These are phyloP conservation scores for Leptura quadrifasciata DNA, from an alignment of 2,888 invertebrate species.

Conservation along the genomic window DNA sequence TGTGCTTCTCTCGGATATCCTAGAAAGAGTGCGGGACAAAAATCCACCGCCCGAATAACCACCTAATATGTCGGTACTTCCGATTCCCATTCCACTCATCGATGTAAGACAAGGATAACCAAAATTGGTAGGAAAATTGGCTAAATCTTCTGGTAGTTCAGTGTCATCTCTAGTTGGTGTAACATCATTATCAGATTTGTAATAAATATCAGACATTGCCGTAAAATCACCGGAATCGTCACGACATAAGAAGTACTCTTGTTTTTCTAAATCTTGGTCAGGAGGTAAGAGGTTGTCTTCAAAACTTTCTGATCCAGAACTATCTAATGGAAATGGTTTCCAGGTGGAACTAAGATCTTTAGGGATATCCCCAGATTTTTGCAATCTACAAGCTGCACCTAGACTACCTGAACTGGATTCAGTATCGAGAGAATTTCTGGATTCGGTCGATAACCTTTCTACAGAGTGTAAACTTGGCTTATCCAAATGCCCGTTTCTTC, in stretches of 20 bases:
- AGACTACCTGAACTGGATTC: slow-evolving; percentile 86
- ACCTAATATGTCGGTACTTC: slow-evolving; percentile 81
- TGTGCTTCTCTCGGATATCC: slow-evolving; percentile 92
- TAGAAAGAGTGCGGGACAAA: slow-evolving; percentile 85
- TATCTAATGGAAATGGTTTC: slow-evolving; percentile 89
- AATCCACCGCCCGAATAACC: slow-evolving; percentile 78
- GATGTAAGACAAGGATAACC: slow-evolving; percentile 81
- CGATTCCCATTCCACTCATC: slow-evolving; percentile 76
- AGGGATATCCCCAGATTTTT: slow-evolving; percentile 76
- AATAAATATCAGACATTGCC: slow-evolving; percentile 67
- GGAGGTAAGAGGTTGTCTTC: slow-evolving; percentile 90
- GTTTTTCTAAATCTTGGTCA: slow-evolving; percentile 78
- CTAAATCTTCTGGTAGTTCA: slow-evolving; percentile 85
- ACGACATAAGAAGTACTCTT: slow-evolving; percentile 72
- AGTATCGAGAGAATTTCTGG: slow-evolving; percentile 83
- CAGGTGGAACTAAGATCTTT: slow-evolving; percentile 87
- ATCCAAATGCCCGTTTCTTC: slow-evolving; percentile 64
- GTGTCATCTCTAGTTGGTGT: slow-evolving; percentile 79
- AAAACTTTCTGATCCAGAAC: slow-evolving; percentile 89
- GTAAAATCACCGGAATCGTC: slow-evolving; percentile 69
- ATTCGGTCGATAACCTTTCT: slow-evolving; percentile 77
- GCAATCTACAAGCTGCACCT: slow-evolving; percentile 80
- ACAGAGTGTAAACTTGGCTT: slow-evolving; percentile 68
- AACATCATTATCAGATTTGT: slow-evolving; percentile 73
- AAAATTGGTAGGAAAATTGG: slow-evolving; percentile 85